Percentiles rank a stretch among this genome's conserved stretches.
phyloP scores from a whole-genome alignment of 37 sponge, comb jelly and placozoan genomes.

The Haliclona indistincta region DNA sequence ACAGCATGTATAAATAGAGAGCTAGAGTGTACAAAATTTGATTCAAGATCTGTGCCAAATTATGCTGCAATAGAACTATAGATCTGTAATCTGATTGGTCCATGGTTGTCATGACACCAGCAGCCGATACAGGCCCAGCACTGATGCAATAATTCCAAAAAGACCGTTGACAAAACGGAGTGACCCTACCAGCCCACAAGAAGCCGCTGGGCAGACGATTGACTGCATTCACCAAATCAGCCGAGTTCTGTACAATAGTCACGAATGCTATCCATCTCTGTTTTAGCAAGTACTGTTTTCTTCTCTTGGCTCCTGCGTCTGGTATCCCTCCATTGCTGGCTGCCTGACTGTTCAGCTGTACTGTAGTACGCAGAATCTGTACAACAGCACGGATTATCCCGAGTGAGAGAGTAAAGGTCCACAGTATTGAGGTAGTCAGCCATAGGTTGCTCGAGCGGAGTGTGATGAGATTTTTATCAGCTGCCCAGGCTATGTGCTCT shows the following conservation, averaged over 20 bases:
- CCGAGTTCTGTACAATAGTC: constrained; percentile 1
- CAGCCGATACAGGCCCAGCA: constrained; percentile 46
- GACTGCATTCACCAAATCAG: constrained; percentile 48
- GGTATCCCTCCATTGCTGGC: not conserved
- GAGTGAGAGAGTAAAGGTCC: constrained; percentile 19
- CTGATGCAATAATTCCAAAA: constrained; percentile 48
- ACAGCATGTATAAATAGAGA: too few relatives aligned
- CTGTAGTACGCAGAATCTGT: not conserved
- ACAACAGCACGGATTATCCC: not conserved
- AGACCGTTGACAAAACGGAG: constrained; percentile 25
- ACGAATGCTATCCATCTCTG: not conserved
- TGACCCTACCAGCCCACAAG: constrained; percentile 33
- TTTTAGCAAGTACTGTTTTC: not conserved
- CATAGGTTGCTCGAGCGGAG: constrained; percentile 26
- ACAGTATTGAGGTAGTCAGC: constrained; percentile 23
- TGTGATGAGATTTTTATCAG: constrained; percentile 39
- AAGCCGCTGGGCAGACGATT: constrained; percentile 36
- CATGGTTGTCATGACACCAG: not conserved
- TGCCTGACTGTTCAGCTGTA: not conserved
- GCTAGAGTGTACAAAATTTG: not conserved
- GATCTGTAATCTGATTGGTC: not conserved
- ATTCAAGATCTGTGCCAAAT: not conserved
- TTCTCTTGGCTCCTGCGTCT: not conserved
- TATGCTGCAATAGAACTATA: not conserved
- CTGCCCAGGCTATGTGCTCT: constrained; percentile 76